Base-by-base conservation (phyloP, 2,888 invertebrate species). In the Drosophila ezoana region DNA sequence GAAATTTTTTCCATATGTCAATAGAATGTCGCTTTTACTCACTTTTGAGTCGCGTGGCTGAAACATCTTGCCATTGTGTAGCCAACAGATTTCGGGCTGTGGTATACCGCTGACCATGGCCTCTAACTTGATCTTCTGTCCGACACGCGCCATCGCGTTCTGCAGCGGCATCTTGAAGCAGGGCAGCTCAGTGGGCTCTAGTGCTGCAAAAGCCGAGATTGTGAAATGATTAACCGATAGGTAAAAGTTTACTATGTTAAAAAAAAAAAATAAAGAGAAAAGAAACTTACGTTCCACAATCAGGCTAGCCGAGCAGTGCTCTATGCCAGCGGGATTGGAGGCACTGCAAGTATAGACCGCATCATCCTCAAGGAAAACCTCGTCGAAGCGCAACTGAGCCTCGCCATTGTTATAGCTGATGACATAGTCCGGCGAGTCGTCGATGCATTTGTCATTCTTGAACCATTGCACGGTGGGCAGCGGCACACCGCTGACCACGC, bases 351-450 rank as follows among this genome's bases (percentile, higher is more conserved):
- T 94, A 87, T 95, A 96, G 48, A 94, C 93, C 0, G 95, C 96
- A 74, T 95, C 94, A 90, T 97, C 96, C 57, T 95, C 94, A 44
- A 94, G 89, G 62, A 93, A 93, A 3, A 95, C 93, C 89, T 95
- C 95, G 53, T 96, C 95, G 76, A 97, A 95, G 79, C 94, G 94
- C 62, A 97, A 90, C 32, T 95, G 93, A 51, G 96, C 97, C 57
- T 95, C 95, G 4, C 97, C 97, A 87, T 97, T 97, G 90, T 97
- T 97, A 89, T 95, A 96, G 16, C 95, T 96, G 71, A 96, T 96
- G 70, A 94, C 92, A 90, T 96, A 97, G 90, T 95, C 95, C 2
- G 95, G 94, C 3, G 94, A 95, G 88, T 95, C 95, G 87, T 96
- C 96, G 75, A 96, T 94, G 87, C 95, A 95, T 20, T 93, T 93